phyloP scores from a whole-genome alignment of 2,888 invertebrate species.

The Mesoligia furuncula region DNA sequence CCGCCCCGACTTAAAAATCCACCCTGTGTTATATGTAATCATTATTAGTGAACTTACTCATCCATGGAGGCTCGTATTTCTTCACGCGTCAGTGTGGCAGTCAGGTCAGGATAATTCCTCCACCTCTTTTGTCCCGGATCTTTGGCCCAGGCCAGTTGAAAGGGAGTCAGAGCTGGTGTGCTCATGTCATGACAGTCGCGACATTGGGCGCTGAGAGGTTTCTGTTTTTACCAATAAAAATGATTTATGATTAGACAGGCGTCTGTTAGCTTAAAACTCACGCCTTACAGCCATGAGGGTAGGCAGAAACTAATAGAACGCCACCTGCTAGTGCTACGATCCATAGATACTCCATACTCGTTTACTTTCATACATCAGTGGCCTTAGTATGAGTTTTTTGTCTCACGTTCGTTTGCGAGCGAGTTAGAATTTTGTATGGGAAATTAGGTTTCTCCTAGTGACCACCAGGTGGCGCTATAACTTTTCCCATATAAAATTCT shows the following conservation, averaged over 20 bases:
- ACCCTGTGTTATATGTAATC: background rate
- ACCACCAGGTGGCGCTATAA: too few relatives aligned
- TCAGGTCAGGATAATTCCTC: constrained; percentile 88
- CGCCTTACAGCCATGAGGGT: background rate
- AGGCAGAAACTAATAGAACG: background rate
- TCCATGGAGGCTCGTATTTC: constrained; percentile 78
- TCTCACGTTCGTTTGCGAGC: too few relatives aligned
- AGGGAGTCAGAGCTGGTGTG: constrained; percentile 68
- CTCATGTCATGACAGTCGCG: constrained; percentile 73
- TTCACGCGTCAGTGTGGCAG: constrained; percentile 73
- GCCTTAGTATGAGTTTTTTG: too few relatives aligned
- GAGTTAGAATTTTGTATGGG: too few relatives aligned
- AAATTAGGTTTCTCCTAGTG: too few relatives aligned
- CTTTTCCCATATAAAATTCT: too few relatives aligned
- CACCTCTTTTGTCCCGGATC: constrained; percentile 83
- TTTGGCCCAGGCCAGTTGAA: constrained; percentile 73
- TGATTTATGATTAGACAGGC: background rate
- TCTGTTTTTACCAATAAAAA: constrained; percentile 62
- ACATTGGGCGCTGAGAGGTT: constrained; percentile 74
- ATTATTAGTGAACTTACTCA: constrained; percentile 68
- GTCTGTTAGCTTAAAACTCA: background rate
- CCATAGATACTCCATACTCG: too few relatives aligned
- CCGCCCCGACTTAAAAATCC: too few relatives aligned
- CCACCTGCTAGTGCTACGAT: too few relatives aligned
- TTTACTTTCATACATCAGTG: too few relatives aligned